Evolutionary conservation across 2,888 invertebrate species (phyloP).

Genomic region (Ypsolopha scabrella): DNA sequence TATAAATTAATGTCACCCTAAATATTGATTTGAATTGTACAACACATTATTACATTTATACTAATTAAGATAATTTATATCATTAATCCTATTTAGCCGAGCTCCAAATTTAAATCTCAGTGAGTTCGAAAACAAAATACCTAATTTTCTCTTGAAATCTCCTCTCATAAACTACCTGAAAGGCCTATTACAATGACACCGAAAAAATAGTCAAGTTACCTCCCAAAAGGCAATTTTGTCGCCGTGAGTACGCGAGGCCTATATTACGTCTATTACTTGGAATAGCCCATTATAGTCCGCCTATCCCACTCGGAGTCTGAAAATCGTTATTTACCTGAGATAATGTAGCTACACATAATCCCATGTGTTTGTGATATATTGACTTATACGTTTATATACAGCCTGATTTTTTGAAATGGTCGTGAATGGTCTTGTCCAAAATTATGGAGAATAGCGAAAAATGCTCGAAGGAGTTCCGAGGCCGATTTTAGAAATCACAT

Average conservation of each 20-base stretch:
- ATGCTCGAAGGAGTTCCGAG: no score
- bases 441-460: no score
- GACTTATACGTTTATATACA: neutral
- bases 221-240: slow-evolving; percentile 6
- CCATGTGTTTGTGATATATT: neutral
- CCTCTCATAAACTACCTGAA: neutral
- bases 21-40: no score
- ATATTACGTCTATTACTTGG: slow-evolving; percentile 34
- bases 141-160: neutral
- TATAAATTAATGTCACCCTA: no score
- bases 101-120: no score
- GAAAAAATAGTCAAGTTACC: neutral
- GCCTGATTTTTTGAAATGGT: neutral
- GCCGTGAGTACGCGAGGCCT: slow-evolving; percentile 16
- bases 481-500: no score
- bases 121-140: no score
- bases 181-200: neutral
- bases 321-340: slow-evolving; percentile 41
- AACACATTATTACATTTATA: no score
- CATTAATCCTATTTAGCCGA: no score
- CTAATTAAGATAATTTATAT: no score
- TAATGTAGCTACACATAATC: no score
- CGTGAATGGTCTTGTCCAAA: no score
- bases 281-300: slow-evolving; percentile 54
- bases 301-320: slow-evolving; percentile 37